phyloP scores from a whole-genome alignment of 92 coral and sea anemone species.

The Desmophyllum pertusum region DNA sequence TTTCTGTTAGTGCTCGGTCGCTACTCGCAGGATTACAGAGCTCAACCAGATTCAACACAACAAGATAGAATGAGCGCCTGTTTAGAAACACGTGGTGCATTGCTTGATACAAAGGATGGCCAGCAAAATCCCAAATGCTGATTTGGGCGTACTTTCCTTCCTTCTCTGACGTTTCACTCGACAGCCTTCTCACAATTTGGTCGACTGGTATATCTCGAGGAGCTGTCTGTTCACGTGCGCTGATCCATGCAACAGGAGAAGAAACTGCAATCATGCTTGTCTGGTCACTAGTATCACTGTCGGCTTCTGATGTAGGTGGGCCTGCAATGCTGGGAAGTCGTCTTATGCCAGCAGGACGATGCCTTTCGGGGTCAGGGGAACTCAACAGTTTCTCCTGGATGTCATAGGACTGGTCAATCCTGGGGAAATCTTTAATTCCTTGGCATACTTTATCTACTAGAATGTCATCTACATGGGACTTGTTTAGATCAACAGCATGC shows the following conservation, averaged over 20 bases:
- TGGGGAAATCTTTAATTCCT: constrained; percentile 20
- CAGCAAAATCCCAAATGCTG: constrained; percentile 82
- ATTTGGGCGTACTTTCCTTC: constrained; percentile 39
- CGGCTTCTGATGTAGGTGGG: background rate
- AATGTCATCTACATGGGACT: constrained; percentile 58
- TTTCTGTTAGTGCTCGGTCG: background rate
- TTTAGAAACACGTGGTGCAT: constrained; percentile 80
- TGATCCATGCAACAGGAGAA: background rate
- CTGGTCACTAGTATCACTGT: background rate
- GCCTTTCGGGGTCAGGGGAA: background rate
- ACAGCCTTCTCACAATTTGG: constrained; percentile 40
- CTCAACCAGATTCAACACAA: constrained; percentile 57
- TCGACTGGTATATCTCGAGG: constrained; percentile 53
- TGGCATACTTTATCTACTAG: constrained; percentile 57
- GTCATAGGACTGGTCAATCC: too few species aligned
- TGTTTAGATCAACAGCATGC: constrained; percentile 50
- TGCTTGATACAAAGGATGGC: constrained; percentile 71
- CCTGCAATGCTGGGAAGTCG: constrained; percentile 17
- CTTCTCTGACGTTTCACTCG: constrained; percentile 17
- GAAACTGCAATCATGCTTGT: background rate
- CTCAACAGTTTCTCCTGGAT: too few species aligned
- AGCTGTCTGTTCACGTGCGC: background rate
- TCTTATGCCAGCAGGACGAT: background rate
- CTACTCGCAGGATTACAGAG: constrained; percentile 1
- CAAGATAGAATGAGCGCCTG: constrained; percentile 62